Percentiles rank a stretch among this genome's conserved stretches.
phyloP scores from a whole-genome alignment of 2,113 vertebrate genomes.

The Caretta caretta region DNA sequence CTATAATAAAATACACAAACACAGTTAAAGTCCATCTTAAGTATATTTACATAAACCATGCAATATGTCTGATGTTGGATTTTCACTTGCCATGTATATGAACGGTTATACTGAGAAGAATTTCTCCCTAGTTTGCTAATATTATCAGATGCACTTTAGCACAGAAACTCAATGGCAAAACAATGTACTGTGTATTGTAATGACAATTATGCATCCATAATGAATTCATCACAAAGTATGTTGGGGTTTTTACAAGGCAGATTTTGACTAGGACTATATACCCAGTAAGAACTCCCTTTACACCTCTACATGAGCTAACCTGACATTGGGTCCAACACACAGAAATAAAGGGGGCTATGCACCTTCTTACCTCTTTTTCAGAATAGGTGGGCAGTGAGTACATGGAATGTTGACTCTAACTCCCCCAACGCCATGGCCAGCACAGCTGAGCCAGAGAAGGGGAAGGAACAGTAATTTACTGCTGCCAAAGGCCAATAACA shows the following conservation, averaged over 20 bases:
- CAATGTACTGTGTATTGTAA: background rate
- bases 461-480: background rate
- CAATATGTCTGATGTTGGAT: background rate
- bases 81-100: background rate
- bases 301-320: background rate
- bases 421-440: background rate
- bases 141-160: background rate
- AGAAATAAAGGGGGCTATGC: background rate
- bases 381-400: background rate
- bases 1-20: accelerated
- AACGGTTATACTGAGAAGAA: background rate
- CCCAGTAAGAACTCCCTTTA: background rate
- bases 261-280: background rate
- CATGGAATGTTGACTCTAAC: background rate
- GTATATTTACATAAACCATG: accelerated
- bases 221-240: background rate
- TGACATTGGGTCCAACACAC: background rate
- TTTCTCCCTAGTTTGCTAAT: background rate
- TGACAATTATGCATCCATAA: background rate
- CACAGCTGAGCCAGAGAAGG: background rate
- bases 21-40: accelerated
- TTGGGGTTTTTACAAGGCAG: background rate
- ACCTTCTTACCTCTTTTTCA: background rate
- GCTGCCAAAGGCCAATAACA: background rate
- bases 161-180: background rate